A percentile compares a stretch with the other conserved stretches of the same genome.
These are phyloP conservation scores for Promerops cafer DNA, from an alignment of 2,113 vertebrate species.

Conservation along the genomic window DNA sequence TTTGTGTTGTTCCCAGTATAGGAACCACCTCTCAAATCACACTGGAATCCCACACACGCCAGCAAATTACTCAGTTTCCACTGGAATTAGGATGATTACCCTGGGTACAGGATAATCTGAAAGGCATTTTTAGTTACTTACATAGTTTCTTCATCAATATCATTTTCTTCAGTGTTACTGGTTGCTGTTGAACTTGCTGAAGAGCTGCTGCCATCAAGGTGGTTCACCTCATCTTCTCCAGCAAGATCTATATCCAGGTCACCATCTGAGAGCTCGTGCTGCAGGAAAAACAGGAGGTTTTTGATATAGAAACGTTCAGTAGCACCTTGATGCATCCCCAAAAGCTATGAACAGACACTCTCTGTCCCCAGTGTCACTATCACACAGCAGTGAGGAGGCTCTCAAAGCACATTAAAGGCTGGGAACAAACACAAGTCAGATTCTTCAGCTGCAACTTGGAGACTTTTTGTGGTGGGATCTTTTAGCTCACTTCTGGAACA, in stretches of 20 bases:
- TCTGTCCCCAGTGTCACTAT: background rate
- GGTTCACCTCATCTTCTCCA: constrained; percentile 92
- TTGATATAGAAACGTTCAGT: background rate
- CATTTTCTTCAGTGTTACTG: constrained; percentile 98
- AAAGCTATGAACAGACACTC: background rate
- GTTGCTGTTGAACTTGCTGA: constrained; percentile 97
- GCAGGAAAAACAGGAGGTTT: background rate
- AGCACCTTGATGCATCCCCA: background rate
- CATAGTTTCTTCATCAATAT: constrained; percentile 98
- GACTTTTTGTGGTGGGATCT: background rate
- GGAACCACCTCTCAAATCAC: background rate
- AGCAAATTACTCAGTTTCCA: background rate
- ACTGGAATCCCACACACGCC: background rate
- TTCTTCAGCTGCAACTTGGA: background rate
- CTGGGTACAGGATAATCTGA: background rate
- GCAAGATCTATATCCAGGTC: constrained; percentile 93
- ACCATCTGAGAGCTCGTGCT: constrained; percentile 92
- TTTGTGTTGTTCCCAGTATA: background rate
- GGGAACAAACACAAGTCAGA: background rate
- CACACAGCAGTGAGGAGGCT: background rate
- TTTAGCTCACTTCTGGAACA: background rate
- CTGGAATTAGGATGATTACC: background rate
- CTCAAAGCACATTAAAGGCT: background rate
- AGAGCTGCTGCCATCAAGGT: constrained; percentile 93
- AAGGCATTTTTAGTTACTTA: constrained; percentile 62